These are phyloP conservation scores for Bruchidius siliquastri DNA, from an alignment of 2,888 invertebrate genomes.

Conservation along the genomic window DNA sequence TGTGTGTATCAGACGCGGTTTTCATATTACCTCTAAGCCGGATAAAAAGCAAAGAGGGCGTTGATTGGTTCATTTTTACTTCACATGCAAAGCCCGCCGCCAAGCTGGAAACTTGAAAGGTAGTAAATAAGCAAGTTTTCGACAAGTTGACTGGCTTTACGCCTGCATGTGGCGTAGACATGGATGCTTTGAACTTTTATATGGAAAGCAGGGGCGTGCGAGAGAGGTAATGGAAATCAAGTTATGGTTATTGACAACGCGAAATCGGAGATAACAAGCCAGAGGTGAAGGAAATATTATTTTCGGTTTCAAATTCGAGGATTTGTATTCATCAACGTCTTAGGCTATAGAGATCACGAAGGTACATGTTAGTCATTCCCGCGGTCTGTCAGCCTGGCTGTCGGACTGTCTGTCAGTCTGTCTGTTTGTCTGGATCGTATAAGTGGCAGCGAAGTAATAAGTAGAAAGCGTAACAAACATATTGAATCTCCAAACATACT, in stretches of 20 bases:
- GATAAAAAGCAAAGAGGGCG: constrained; percentile 36
- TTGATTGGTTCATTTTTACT: constrained; percentile 42
- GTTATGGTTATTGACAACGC: too few relatives aligned
- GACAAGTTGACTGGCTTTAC: constrained; percentile 39
- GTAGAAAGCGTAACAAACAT: too few relatives aligned
- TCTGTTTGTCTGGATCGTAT: too few relatives aligned
- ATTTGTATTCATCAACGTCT: background rate
- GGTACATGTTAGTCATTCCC: too few relatives aligned
- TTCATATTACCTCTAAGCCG: constrained; percentile 33
- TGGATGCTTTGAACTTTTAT: constrained; percentile 42
- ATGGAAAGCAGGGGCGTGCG: background rate
- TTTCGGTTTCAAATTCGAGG: background rate
- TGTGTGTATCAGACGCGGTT: constrained; percentile 26
- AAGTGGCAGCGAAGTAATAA: too few relatives aligned
- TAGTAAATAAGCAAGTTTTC: constrained; percentile 46
- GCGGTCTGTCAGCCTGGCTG: too few relatives aligned
- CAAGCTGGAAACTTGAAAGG: constrained; percentile 30
- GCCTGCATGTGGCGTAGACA: constrained; percentile 39
- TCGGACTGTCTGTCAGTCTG: too few relatives aligned
- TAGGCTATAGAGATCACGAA: too few relatives aligned
- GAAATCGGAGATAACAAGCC: too few relatives aligned
- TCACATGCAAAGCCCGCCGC: constrained; percentile 34
- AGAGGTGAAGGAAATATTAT: too few relatives aligned
- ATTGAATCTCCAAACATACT: too few relatives aligned
- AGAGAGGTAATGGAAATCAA: background rate